Evolutionary conservation across 1,140 invertebrate genomes (phyloP).

Genomic region (Homalodisca vitripennis): DNA sequence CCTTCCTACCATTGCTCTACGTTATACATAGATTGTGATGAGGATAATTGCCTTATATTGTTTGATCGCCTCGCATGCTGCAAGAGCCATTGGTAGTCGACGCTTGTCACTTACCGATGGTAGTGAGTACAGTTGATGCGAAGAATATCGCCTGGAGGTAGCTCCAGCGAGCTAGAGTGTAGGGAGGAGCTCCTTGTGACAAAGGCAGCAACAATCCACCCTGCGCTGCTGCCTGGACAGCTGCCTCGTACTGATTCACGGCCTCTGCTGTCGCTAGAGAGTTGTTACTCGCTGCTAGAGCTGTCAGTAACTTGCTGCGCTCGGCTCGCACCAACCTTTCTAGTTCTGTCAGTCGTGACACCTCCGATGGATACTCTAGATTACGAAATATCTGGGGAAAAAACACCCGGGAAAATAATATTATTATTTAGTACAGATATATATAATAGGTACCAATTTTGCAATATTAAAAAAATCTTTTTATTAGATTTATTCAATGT

Average conservation of each 20-base stretch:
- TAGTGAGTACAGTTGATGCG: constrained; percentile 79
- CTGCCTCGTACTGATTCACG: constrained; percentile 31
- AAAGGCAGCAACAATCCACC: constrained; percentile 56
- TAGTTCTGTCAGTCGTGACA: constrained; percentile 57
- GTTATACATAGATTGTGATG: too few species aligned
- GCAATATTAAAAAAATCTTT: too few species aligned
- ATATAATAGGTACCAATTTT: too few species aligned
- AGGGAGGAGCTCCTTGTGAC: constrained; percentile 51
- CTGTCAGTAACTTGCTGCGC: constrained; percentile 55
- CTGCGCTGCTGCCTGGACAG: constrained; percentile 60
- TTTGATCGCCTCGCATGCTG: too few species aligned
- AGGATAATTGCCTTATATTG: too few species aligned
- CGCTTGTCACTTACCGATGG: constrained; percentile 59
- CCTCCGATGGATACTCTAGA: constrained; percentile 70
- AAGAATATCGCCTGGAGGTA: constrained; percentile 79
- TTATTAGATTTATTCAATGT: too few species aligned
- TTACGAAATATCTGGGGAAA: too few species aligned
- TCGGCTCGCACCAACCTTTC: constrained; percentile 52
- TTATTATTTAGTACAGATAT: too few species aligned
- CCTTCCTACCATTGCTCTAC: too few species aligned
- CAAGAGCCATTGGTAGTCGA: too few species aligned
- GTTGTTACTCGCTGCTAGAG: constrained; percentile 59
- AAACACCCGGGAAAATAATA: too few species aligned
- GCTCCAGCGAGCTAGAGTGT: constrained; percentile 65
- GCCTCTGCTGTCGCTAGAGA: constrained; percentile 7